Evolutionary conservation across 2,113 vertebrate genomes (phyloP), one percentile per base, ranked within the genome.

Genomic region (Bos taurus): DNA sequence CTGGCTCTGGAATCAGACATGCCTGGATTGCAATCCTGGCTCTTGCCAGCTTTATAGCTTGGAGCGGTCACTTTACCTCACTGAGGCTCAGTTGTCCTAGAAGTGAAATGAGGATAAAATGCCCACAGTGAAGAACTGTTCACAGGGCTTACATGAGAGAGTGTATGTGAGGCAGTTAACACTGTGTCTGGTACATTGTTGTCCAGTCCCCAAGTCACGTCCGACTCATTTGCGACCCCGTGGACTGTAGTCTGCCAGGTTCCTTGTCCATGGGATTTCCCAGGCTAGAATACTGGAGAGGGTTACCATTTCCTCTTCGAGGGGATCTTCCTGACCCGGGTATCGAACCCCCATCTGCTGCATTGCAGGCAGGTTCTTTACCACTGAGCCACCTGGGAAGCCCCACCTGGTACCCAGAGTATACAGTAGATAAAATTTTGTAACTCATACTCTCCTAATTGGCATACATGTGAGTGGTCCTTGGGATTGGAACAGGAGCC

Each of bases 101-200:
- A 46, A 50, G 33, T 17, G n/a, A 71, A 48, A 50, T 15, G 77
- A 90, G 78, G 43, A 28, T 40, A 46, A 16, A 25, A 30, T 9
- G 71, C 25, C 71, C 62, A 30, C 19, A 21, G 1, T 7, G 46
- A 36, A 52, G 80, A 56, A 9, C 10, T 6, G 43, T 19, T 46
- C 74, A 2, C 1, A 46, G 46, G 15, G 23, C 40, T 78, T 28
- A 14, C n/a, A 11, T 15, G 81, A 81, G 6, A 50, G 43, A 48
- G 14, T 0, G 21, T 15, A 23, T 0, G 46, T 46, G 19, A 23
- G 16, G 52, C 71, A 9, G 43, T 43, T n/a, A 67, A n/a, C 43
- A 3, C 3, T 4, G 40, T 30, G 74, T 59, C 33, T 30, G 30
- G 57, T 15, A 6, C 21, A 5, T 0, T 21, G 19, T 12, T 67